Percentiles rank a stretch among this genome's conserved stretches.
Evolutionary conservation across 2,113 vertebrate species (phyloP).

Genomic region (Antennarius striatus): DNA sequence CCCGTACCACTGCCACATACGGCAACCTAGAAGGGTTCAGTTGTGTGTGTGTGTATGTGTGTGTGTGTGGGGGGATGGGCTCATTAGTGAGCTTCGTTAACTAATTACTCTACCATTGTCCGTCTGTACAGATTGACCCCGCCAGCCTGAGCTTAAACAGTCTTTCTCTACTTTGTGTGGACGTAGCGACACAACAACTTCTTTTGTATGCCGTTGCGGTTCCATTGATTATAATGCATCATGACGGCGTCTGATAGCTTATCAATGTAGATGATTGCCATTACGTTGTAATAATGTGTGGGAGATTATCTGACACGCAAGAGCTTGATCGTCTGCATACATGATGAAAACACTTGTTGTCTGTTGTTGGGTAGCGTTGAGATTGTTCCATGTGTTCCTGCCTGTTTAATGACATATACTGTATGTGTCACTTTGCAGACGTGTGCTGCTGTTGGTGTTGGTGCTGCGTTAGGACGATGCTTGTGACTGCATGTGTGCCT

Average conservation of each 20-base stretch:
- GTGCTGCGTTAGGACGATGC: slow-evolving; percentile 24
- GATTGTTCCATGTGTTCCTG: not conserved
- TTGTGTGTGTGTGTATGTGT: slow-evolving; percentile 26
- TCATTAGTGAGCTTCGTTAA: slow-evolving; percentile 75
- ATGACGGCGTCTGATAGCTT: slow-evolving; percentile 38
- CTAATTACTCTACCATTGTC: slow-evolving; percentile 74
- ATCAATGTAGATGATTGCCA: slow-evolving; percentile 43
- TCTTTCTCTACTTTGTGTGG: slow-evolving; percentile 27
- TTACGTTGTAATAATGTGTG: slow-evolving; percentile 48
- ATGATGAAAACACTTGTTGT: slow-evolving; percentile 3
- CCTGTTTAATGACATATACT: slow-evolving; percentile 8
- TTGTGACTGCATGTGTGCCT: slow-evolving; percentile 35
- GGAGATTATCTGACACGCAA: slow-evolving; percentile 27
- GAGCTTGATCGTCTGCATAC: slow-evolving; percentile 11
- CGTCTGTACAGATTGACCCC: slow-evolving; percentile 68
- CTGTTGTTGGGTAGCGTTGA: not conserved
- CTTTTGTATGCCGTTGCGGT: slow-evolving; percentile 57
- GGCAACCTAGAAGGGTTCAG: slow-evolving; percentile 27
- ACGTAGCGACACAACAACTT: slow-evolving; percentile 49
- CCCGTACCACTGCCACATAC: slow-evolving; percentile 10
- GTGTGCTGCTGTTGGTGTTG: slow-evolving; percentile 34
- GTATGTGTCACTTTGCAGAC: slow-evolving; percentile 26
- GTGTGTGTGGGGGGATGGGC: slow-evolving; percentile 34
- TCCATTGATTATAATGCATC: slow-evolving; percentile 58
- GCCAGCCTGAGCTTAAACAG: slow-evolving; percentile 60